Percentiles rank a stretch among this genome's conserved stretches.
Evolutionary conservation across 2,888 invertebrate species (phyloP).

Genomic region (Phorcus lineatus): DNA sequence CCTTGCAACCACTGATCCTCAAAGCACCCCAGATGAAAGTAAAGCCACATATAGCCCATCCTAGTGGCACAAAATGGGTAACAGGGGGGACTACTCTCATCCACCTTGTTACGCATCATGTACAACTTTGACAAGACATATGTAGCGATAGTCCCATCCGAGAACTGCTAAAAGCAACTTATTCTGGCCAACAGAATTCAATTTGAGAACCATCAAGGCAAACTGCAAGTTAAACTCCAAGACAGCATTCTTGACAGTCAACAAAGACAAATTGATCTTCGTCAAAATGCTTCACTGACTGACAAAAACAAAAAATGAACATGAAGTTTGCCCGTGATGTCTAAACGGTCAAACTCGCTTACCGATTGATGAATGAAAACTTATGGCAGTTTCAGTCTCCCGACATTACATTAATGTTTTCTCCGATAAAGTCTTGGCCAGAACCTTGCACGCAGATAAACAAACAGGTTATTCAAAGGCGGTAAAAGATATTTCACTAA

Average conservation of each 20-base stretch:
- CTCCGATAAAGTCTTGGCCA: background rate
- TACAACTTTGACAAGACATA: background rate
- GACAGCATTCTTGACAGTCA: background rate
- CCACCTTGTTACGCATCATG: background rate
- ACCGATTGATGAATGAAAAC: background rate
- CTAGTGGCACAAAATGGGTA: background rate
- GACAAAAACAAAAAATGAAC: background rate
- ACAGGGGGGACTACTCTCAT: background rate
- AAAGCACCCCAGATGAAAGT: background rate
- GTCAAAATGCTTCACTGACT: background rate
- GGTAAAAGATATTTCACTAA: no score
- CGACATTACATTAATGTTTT: background rate
- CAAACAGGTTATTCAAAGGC: no score
- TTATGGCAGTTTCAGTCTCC: conserved; percentile 4
- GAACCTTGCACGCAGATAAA: conserved; percentile 7
- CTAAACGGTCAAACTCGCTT: background rate
- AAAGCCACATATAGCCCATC: background rate
- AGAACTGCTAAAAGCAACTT: background rate
- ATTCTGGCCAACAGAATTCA: conserved; percentile 25
- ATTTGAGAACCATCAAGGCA: background rate
- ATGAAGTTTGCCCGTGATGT: background rate
- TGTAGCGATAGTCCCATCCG: background rate
- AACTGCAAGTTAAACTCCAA: conserved; percentile 9
- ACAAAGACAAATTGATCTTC: background rate
- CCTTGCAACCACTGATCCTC: background rate